A percentile compares a stretch with the other conserved stretches of the same genome.
phyloP scores from a whole-genome alignment of 2,797 vertebrate species.

The Lepilemur ruficaudatus region DNA sequence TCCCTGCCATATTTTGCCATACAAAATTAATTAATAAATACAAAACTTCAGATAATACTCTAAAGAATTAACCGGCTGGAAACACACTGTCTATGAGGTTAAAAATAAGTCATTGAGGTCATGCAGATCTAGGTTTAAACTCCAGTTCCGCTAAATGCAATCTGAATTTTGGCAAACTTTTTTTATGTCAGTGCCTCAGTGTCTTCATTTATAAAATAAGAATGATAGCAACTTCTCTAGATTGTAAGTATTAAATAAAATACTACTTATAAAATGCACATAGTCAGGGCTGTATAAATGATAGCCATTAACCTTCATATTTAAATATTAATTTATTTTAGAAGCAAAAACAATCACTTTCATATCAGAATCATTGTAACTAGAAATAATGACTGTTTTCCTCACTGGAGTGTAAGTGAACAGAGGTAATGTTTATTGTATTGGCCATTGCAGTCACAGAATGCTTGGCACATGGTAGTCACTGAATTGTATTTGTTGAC shows the following conservation, averaged over 20 bases:
- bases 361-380: neutral
- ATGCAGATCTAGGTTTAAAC: neutral
- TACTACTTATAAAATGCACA: neutral
- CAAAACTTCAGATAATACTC: neutral
- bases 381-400: neutral
- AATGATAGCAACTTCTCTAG: neutral
- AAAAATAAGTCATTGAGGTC: neutral
- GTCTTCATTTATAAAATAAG: neutral
- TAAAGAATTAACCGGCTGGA: neutral
- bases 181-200: neutral
- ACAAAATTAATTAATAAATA: neutral
- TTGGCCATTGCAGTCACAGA: neutral
- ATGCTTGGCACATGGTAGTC: too few relatives aligned
- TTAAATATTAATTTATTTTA: conserved; percentile 10
- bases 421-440: neutral
- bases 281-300: neutral
- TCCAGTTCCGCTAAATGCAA: neutral
- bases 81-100: neutral
- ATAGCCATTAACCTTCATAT: neutral
- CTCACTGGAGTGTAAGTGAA: neutral
- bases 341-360: neutral
- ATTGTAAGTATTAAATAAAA: neutral
- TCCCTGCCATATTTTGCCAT: neutral
- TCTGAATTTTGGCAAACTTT: neutral
- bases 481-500: neutral